Evolutionary conservation across 1,140 invertebrate species (phyloP), one percentile per base, ranked within the genome.

Genomic region (Drosophila sproati): DNA sequence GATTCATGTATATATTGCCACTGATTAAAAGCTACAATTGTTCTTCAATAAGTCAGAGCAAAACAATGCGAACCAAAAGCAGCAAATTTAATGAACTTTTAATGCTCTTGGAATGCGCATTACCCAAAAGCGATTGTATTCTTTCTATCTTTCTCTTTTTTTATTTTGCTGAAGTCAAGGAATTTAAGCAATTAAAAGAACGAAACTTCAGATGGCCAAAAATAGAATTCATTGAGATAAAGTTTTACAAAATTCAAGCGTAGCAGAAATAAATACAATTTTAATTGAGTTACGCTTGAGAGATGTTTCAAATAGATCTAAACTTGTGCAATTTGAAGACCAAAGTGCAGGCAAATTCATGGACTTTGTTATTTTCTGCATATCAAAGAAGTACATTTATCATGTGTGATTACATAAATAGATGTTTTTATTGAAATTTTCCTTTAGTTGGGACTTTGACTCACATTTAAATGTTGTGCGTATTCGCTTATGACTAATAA

Each of bases 21-120:
- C 59, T 85, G 82, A 85, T 86, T 85, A 85, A 81, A 78, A 75
- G 66, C 73, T 34, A 63, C 87, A 85, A 85, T 82, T 76, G 66
- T 69, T 78, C 61, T 86, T 85, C 81, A 78, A 80, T 85, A 70
- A 68, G 48, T 54, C 55, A 61, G 59, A 63, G 39, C 4, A 57
- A 31, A 37, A 34, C 32, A 47, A 31, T 2, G 64, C 35, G 29
- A 52, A 67, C 29, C 43, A 32, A 47, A 52, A 70, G 55, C 47
- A 59, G 59, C 56, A 52, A 70, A 78, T 82, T 55, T 69, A 71
- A 82, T 78, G 50, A 43, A 64, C 48, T 55, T 67, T 75, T 78
- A 82, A 82, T 71, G 59, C 51, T 12, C 10, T 4, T 29, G 10
- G 39, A 73, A 68, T 52, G 47, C 45, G 47, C 61, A 37, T 48